Conservation (phyloP, 2,888 invertebrate genomes). For the Bellardia bayeri region DNA sequence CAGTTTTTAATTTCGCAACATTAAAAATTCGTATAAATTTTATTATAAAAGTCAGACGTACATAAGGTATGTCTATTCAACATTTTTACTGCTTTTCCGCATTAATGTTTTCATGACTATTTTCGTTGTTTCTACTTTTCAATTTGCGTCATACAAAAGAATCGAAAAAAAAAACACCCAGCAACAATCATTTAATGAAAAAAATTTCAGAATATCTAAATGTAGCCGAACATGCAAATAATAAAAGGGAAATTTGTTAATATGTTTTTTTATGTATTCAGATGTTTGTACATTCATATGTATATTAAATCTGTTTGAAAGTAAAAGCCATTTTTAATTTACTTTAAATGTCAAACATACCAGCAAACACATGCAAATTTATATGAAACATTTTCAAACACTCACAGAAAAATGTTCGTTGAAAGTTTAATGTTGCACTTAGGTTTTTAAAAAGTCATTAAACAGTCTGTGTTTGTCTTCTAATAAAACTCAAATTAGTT, state of each 20-base stretch:
- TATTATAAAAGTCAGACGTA: conserved; percentile 2
- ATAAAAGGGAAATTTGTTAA: not conserved
- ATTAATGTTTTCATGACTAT: not conserved
- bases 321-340: conserved; percentile 34
- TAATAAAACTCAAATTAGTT: no score
- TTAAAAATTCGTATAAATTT: conserved; percentile 27
- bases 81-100: conserved; percentile 8
- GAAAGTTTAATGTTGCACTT: not conserved
- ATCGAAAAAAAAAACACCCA: conserved; percentile 8
- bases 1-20: conserved; percentile 28
- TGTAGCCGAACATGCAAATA: conserved; percentile 35
- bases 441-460: no score
- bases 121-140: conserved; percentile 18
- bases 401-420: not conserved
- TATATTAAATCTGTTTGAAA: conserved; percentile 17
- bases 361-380: conserved; percentile 3
- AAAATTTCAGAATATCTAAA: not conserved
- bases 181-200: conserved; percentile 32
- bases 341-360: not conserved
- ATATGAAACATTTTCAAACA: not conserved
- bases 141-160: conserved; percentile 53
- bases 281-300: not conserved
- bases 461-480: no score
- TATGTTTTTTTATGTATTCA: not conserved
- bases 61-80: not conserved